A percentile compares a stretch with the other conserved stretches of the same genome.
These are phyloP conservation scores for Lepidocyrtinus sp. DNA, from an alignment of 2,888 invertebrate species.

Conservation along the genomic window DNA sequence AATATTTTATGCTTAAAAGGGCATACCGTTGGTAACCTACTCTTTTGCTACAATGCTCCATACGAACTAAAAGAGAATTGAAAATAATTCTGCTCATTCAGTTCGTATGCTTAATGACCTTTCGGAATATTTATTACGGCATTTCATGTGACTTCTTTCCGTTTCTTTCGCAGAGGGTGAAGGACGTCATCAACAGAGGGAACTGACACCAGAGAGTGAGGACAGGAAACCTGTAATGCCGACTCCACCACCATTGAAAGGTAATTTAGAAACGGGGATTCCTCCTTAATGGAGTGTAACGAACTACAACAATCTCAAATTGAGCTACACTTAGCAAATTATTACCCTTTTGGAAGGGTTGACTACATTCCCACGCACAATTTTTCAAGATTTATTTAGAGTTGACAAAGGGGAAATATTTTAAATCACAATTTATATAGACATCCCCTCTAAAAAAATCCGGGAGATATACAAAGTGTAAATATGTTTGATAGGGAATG, in stretches of 20 bases:
- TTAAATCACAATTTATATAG: neutral
- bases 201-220: constrained; percentile 70
- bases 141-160: constrained; percentile 39
- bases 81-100: too few species aligned
- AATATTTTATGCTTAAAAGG: too few species aligned
- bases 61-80: too few species aligned
- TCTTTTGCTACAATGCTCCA: too few species aligned
- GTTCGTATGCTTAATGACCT: too few species aligned
- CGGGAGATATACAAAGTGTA: too few species aligned
- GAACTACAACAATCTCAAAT: neutral
- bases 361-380: neutral
- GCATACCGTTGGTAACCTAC: too few species aligned
- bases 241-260: constrained; percentile 69
- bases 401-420: neutral
- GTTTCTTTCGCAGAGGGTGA: constrained; percentile 68
- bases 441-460: neutral
- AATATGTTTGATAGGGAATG: too few species aligned
- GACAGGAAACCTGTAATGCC: constrained; percentile 68
- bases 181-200: constrained; percentile 63
- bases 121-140: constrained; percentile 28
- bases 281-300: neutral
- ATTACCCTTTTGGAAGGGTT: neutral
- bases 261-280: constrained; percentile 48
- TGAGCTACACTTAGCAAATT: neutral
- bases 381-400: neutral